Evolutionary conservation across 2,797 vertebrate genomes (phyloP).

Genomic region (Hylomyscus alleni): DNA sequence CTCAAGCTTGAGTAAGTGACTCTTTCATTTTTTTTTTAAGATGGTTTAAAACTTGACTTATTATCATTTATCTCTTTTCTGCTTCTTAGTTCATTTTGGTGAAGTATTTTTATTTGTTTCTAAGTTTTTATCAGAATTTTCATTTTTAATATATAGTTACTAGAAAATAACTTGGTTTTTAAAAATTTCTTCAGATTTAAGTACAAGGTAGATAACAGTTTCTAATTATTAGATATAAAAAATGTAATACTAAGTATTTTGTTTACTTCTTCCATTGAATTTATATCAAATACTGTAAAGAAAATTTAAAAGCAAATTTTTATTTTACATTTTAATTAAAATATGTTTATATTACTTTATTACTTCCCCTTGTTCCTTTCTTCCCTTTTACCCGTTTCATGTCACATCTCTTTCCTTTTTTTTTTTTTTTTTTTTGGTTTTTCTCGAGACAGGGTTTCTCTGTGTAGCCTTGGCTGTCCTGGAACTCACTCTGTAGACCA

Average conservation of each 20-base stretch:
- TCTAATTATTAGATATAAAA: slow-evolving; percentile 39
- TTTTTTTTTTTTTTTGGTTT: no score
- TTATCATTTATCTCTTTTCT: background rate
- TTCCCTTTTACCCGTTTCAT: no score
- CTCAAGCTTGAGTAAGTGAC: background rate
- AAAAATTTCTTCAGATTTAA: slow-evolving; percentile 14
- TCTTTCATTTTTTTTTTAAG: background rate
- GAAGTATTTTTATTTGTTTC: background rate
- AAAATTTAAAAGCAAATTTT: background rate
- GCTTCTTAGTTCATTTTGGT: slow-evolving; percentile 15
- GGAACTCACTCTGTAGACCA: no score
- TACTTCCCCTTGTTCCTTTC: background rate
- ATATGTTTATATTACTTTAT: background rate
- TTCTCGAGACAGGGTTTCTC: no score
- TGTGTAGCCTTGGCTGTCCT: no score
- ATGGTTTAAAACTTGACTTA: background rate
- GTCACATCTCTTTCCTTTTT: background rate
- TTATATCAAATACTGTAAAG: background rate
- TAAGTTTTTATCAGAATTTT: slow-evolving; percentile 49
- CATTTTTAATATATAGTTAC: slow-evolving; percentile 19
- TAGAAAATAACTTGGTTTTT: slow-evolving; percentile 9
- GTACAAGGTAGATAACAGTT: background rate
- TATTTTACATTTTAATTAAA: background rate
- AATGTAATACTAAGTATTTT: slow-evolving; percentile 23
- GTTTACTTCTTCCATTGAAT: background rate